Conservation (phyloP, 2,888 invertebrate genomes). For the Drosophila neotestacea region DNA sequence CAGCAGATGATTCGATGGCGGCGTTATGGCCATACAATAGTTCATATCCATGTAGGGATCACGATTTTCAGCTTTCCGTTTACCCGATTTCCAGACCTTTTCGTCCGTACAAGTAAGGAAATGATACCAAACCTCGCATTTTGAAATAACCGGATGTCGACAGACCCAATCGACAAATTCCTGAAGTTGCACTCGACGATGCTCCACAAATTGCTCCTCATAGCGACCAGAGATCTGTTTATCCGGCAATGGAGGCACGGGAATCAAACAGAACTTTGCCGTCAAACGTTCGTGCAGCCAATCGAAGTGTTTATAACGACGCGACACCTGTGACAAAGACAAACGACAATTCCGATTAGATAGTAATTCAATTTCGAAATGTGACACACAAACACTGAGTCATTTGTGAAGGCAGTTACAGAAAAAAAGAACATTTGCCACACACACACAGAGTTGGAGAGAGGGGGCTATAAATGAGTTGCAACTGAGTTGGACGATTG, state of each 20-base stretch:
- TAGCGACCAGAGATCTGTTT: constrained; percentile 99
- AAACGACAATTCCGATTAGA: constrained; percentile 55
- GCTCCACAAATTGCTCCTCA: constrained; percentile 98
- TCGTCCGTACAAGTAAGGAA: constrained; percentile 99
- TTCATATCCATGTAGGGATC: constrained; percentile 96
- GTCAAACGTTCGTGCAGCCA: constrained; percentile 98
- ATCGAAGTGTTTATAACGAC: constrained; percentile 99
- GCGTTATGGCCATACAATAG: constrained; percentile 95
- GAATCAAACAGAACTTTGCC: constrained; percentile 97
- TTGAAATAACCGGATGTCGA: constrained; percentile 96
- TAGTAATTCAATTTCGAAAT: constrained; percentile 68
- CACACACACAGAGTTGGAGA: background rate
- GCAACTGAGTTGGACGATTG: constrained; percentile 19
- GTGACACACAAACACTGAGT: constrained; percentile 52
- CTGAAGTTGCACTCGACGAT: constrained; percentile 96
- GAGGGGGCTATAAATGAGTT: constrained; percentile 18
- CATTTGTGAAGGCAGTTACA: constrained; percentile 35
- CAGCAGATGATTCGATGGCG: constrained; percentile 92
- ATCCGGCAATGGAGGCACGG: constrained; percentile 98
- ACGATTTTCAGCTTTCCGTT: constrained; percentile 94
- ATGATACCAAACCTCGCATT: constrained; percentile 97
- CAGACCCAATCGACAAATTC: constrained; percentile 99
- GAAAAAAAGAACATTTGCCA: constrained; percentile 16
- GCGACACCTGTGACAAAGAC: constrained; percentile 86
- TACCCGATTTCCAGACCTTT: constrained; percentile 98